Percentiles rank a stretch among this genome's conserved stretches.
These are phyloP conservation scores for Pseudomugil tenellus DNA, from an alignment of 2,797 vertebrate genomes.

Conservation along the genomic window DNA sequence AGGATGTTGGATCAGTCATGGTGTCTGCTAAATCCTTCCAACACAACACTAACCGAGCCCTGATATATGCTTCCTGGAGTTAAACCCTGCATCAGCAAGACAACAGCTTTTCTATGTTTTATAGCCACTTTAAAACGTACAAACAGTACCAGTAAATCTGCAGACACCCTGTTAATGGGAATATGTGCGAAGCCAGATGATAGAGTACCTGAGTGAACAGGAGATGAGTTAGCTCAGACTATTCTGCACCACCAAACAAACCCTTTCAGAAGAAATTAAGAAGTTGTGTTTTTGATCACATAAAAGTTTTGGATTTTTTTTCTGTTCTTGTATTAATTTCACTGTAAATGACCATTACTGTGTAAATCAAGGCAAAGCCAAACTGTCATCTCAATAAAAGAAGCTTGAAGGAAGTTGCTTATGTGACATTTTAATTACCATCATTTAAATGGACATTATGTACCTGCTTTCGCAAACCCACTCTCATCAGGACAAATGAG, in stretches of 20 bases:
- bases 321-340: constrained; percentile 55
- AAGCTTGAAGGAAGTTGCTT: constrained; percentile 68
- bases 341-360: constrained; percentile 84
- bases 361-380: constrained; percentile 76
- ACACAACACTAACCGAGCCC: background rate
- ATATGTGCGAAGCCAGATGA: constrained; percentile 11
- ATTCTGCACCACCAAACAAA: constrained; percentile 46
- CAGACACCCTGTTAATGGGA: constrained; percentile 32
- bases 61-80: constrained; percentile 1
- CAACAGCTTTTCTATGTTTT: constrained; percentile 3
- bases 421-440: background rate
- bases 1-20: constrained; percentile 31
- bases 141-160: constrained; percentile 17
- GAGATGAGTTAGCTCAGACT: constrained; percentile 32
- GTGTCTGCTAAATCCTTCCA: constrained; percentile 38
- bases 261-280: constrained; percentile 36
- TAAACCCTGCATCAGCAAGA: background rate
- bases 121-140: constrained; percentile 12
- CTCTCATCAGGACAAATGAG: background rate
- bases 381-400: constrained; percentile 84
- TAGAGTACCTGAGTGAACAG: constrained; percentile 36
- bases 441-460: background rate
- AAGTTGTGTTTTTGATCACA: constrained; percentile 63
- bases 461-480: background rate
- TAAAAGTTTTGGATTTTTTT: constrained; percentile 25